Evolutionary conservation across 2,113 vertebrate species (phyloP).

Genomic region (Raphicerus campestris): DNA sequence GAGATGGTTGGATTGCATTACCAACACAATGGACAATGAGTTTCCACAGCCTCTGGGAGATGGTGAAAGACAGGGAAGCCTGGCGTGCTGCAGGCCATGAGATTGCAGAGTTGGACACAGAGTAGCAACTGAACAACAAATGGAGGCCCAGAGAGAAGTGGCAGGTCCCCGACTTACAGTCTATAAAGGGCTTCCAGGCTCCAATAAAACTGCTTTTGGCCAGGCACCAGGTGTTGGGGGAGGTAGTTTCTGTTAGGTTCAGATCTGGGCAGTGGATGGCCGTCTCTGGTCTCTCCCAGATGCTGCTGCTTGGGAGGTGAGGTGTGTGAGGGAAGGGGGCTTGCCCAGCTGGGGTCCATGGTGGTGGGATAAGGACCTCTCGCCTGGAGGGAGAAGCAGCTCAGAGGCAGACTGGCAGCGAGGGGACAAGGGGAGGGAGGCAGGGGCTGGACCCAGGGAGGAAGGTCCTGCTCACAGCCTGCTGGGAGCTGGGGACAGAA

Average conservation of each 20-base stretch:
- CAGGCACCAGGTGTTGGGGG: background rate
- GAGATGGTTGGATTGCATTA: background rate
- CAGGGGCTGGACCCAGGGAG: background rate
- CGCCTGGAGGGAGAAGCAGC: background rate
- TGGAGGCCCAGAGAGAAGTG: background rate
- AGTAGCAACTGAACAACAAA: background rate
- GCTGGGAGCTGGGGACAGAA: background rate
- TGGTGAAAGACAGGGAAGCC: background rate
- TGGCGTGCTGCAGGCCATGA: background rate
- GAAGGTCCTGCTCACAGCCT: background rate
- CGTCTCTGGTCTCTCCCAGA: background rate
- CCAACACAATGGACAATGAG: background rate
- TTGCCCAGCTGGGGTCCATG: background rate
- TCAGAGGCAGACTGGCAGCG: background rate
- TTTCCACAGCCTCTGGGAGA: background rate
- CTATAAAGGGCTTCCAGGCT: background rate
- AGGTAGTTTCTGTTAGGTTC: background rate
- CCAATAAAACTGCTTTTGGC: background rate
- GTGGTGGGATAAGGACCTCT: background rate
- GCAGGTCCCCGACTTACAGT: rapidly evolving
- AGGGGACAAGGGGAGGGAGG: background rate
- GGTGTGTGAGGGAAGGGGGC: background rate
- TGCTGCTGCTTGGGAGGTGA: background rate
- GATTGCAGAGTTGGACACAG: background rate
- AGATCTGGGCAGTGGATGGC: background rate